These are phyloP conservation scores for Phenganax stokvisi DNA, from an alignment of 92 coral and sea anemone genomes.

Conservation along the genomic window DNA sequence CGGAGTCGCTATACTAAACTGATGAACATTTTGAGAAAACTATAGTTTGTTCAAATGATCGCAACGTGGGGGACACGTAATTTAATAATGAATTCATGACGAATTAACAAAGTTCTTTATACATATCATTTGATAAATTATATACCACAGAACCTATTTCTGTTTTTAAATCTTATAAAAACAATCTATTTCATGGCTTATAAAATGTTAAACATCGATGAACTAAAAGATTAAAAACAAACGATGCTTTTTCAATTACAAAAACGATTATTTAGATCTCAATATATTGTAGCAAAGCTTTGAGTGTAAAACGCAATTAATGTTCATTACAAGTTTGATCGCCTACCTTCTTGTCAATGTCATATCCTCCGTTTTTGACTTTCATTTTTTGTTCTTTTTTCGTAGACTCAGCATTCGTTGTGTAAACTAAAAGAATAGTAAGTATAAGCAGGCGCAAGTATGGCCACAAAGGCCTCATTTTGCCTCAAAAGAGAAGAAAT, in stretches of 20 bases:
- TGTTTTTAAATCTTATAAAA: neutral
- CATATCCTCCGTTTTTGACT: conserved; percentile 27
- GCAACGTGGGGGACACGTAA: too few relatives aligned
- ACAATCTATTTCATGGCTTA: conserved; percentile 24
- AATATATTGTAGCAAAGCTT: too few relatives aligned
- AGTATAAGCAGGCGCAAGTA: neutral
- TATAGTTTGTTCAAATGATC: neutral
- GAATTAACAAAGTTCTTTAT: too few relatives aligned
- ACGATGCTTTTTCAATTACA: neutral
- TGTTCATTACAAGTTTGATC: too few relatives aligned
- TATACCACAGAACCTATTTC: neutral
- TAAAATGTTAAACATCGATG: neutral
- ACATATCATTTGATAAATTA: too few relatives aligned
- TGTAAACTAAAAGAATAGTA: neutral
- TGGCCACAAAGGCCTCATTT: conserved; percentile 38
- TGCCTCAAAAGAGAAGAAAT: neutral
- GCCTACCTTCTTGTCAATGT: conserved; percentile 37
- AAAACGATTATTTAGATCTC: neutral
- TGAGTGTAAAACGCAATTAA: neutral
- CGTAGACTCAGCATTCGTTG: neutral
- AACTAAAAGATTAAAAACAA: neutral
- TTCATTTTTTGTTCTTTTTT: conserved; percentile 25
- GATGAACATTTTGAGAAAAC: neutral
- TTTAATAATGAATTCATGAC: too few relatives aligned
- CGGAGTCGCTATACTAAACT: conserved; percentile 33